Percentiles rank a stretch among this genome's conserved stretches.
phyloP scores from a whole-genome alignment of 1,140 invertebrate species.

The Drosophila funebris region DNA sequence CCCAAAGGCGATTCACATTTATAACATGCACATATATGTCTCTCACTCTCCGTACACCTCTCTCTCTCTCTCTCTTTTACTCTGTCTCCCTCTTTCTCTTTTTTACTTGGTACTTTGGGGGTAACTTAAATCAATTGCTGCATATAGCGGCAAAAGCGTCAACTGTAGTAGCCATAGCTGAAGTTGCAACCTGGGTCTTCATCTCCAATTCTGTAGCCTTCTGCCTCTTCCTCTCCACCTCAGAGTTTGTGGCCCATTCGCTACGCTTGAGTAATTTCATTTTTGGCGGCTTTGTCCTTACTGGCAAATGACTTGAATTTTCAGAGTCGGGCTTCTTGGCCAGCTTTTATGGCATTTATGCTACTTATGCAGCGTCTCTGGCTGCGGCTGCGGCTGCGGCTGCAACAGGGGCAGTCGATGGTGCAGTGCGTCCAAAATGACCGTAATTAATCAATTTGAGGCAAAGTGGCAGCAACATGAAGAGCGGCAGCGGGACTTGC shows the following conservation, averaged over 20 bases:
- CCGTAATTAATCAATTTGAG: slow-evolving; percentile 81
- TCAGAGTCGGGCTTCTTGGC: slow-evolving; percentile 40
- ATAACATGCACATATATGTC: slow-evolving; percentile 30
- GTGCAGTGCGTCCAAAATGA: slow-evolving; percentile 56
- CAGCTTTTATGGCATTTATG: slow-evolving; percentile 75
- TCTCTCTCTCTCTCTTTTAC: not conserved
- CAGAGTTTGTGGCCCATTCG: no score
- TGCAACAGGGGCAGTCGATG: slow-evolving; percentile 7
- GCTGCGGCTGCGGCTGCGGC: slow-evolving; percentile 25
- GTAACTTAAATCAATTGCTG: slow-evolving; percentile 79
- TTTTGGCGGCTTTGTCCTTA: slow-evolving; percentile 80
- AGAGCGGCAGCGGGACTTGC: slow-evolving; percentile 4
- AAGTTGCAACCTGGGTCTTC: slow-evolving; percentile 16
- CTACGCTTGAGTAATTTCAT: slow-evolving; percentile 74
- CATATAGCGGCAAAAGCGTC: slow-evolving; percentile 54
- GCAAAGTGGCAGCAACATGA: slow-evolving; percentile 66
- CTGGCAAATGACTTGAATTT: slow-evolving; percentile 71
- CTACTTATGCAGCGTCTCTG: slow-evolving; percentile 60
- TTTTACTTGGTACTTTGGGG: slow-evolving; percentile 30
- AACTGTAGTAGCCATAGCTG: slow-evolving; percentile 18
- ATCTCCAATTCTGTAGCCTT: not conserved
- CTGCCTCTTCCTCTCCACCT: not conserved
- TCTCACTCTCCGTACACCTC: not conserved
- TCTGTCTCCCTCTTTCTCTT: slow-evolving; percentile 2
- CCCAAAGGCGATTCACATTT: slow-evolving; percentile 61